Evolutionary conservation across 2,797 vertebrate species (phyloP), one percentile per base, ranked within the genome.

Genomic region (Dendrocincla fuliginosa): DNA sequence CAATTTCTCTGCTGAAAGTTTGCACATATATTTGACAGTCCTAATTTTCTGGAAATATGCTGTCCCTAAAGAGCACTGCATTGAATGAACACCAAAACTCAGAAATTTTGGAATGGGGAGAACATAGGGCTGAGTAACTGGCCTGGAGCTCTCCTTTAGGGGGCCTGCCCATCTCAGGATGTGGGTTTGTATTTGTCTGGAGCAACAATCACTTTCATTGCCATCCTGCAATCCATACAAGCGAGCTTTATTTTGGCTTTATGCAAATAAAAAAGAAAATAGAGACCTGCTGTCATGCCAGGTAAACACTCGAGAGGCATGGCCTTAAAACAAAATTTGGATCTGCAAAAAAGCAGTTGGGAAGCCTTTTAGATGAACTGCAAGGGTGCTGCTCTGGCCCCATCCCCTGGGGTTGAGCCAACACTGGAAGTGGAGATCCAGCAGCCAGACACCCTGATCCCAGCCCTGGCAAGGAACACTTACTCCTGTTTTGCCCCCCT

Each of bases 391-490:
- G 60, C 60, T 56, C 27, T 52, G 59, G 71, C 78, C 81, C 46
- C 3, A 0, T 56, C 22, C 57, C 28, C 69, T 53, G 3, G 37
- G 6, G 0, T 11, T 13, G 70, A 41, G 61, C 35, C 32, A 53
- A 2, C 9, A 1, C 2, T 32, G 18, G 10, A 14, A 16, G 24
- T 1, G n/a, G 32, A 22, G 63, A 59, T 55, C 3, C 59, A 65
- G 70, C 57, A 73, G 39, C 17, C 57, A 71, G 56, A 10, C 69
- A 47, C 23, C 52, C 8, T 65, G 1, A 0, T n/a, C 67, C 67
- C 67, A 49, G 49, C 1, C 0, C 81, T 83, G 80, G 68, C 68
- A 73, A 23, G 11, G 42, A 63, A 52, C 61, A 89, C 68, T 77
- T 74, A 17, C 41, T 92, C 70, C 30, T 79, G 13, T 7, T 89